These are phyloP conservation scores for Echinops telfairi DNA, from an alignment of 2,113 vertebrate species.

Conservation along the genomic window DNA sequence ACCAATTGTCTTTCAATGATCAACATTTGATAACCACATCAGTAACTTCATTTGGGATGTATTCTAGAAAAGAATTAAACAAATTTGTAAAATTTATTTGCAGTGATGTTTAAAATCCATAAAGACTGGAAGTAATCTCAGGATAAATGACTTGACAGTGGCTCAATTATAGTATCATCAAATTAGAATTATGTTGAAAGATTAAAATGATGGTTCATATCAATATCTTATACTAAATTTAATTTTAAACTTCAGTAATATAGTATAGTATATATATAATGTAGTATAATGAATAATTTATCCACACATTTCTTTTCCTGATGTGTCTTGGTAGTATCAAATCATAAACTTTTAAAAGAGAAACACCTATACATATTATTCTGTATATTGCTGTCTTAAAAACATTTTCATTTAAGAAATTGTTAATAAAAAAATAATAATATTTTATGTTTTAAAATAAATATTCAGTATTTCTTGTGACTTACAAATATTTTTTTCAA, in stretches of 20 bases:
- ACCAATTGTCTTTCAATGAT: background rate
- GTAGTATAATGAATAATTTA: background rate
- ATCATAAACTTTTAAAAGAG: background rate
- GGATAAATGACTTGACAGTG: background rate
- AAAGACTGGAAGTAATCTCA: background rate
- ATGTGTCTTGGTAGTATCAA: background rate
- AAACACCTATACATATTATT: background rate
- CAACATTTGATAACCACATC: background rate
- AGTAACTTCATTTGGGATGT: background rate
- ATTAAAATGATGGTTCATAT: background rate
- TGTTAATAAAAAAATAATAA: too few species aligned
- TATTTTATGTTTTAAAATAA: background rate
- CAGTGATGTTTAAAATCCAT: too few species aligned
- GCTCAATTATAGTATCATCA: too few species aligned
- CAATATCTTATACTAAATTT: background rate
- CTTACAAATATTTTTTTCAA: background rate
- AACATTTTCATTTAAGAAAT: background rate
- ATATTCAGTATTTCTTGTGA: background rate
- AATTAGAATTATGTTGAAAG: background rate
- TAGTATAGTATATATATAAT: too few species aligned
- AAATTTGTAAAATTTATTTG: background rate
- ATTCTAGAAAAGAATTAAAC: conserved; percentile 17
- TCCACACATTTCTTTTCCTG: background rate
- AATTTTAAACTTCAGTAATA: conserved; percentile 1
- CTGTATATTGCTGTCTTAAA: background rate